Conservation (phyloP, 2,888 invertebrate species). For the Dryococelus australis region DNA sequence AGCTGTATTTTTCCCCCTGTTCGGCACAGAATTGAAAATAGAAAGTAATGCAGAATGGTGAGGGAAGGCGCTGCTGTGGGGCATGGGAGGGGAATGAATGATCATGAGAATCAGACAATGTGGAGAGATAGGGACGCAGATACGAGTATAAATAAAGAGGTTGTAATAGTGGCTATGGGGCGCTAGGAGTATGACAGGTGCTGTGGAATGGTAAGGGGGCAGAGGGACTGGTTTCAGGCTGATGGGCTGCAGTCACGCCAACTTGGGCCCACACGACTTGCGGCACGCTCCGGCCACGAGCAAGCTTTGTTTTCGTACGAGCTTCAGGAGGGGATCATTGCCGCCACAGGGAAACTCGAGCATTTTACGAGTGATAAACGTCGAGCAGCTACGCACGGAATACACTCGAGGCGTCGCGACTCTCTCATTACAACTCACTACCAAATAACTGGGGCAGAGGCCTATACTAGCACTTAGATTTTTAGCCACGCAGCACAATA, state of each 20-base stretch:
- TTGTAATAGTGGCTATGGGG: slow-evolving; percentile 9
- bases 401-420: no score
- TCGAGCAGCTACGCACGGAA: no score
- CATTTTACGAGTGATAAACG: no score
- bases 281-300: not conserved
- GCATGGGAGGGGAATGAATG: not conserved
- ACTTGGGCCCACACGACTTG: not conserved
- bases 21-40: not conserved
- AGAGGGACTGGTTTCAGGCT: not conserved
- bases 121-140: slow-evolving; percentile 1
- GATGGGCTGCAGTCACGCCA: not conserved
- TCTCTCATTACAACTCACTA: no score
- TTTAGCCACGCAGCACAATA: no score
- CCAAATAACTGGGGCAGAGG: no score
- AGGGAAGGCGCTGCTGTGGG: not conserved
- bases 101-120: slow-evolving; percentile 16
- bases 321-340: no score
- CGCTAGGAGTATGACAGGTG: not conserved
- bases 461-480: no score
- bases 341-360: no score
- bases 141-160: slow-evolving; percentile 16
- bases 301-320: no score
- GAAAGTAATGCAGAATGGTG: not conserved
- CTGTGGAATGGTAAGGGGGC: not conserved
- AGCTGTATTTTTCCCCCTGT: not conserved